Evolutionary conservation across 2,888 invertebrate species (phyloP).

Genomic region (Lissocephala sabroskyi): DNA sequence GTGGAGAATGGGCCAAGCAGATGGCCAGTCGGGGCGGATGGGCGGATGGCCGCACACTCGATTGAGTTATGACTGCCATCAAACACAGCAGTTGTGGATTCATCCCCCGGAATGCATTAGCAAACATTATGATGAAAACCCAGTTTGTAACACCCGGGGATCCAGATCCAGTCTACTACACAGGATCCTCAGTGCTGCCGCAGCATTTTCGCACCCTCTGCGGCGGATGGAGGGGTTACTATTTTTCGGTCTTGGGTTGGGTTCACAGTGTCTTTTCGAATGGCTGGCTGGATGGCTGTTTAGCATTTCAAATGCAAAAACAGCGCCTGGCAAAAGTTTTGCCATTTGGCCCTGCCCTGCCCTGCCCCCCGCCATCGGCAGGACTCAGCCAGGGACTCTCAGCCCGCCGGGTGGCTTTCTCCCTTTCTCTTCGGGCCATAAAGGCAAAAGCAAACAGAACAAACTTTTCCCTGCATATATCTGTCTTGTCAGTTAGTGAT

Average conservation of each 20-base stretch:
- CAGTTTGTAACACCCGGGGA: not conserved
- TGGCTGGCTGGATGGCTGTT: constrained; percentile 7
- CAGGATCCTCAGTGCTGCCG: not conserved
- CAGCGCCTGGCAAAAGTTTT: constrained; percentile 4
- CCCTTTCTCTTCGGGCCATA: no score
- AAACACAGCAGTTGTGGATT: constrained; percentile 29
- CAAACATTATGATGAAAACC: constrained; percentile 48
- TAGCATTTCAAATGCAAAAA: constrained; percentile 47
- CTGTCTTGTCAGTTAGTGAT: constrained; percentile 21
- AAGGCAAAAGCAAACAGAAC: no score
- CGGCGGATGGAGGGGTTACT: no score
- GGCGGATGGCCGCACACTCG: no score
- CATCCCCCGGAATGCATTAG: constrained; percentile 30
- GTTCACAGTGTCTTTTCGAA: no score
- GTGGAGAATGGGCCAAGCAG: not conserved
- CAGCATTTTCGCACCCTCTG: no score
- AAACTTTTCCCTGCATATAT: constrained; percentile 22
- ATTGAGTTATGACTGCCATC: constrained; percentile 16
- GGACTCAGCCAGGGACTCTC: no score
- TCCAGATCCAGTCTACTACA: not conserved
- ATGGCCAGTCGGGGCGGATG: not conserved
- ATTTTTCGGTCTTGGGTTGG: no score
- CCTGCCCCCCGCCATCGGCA: no score
- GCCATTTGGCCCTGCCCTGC: not conserved
- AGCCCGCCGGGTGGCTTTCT: no score